These are phyloP conservation scores for Tenthredo mesomela DNA, from an alignment of 2,888 invertebrate species.

Conservation along the genomic window DNA sequence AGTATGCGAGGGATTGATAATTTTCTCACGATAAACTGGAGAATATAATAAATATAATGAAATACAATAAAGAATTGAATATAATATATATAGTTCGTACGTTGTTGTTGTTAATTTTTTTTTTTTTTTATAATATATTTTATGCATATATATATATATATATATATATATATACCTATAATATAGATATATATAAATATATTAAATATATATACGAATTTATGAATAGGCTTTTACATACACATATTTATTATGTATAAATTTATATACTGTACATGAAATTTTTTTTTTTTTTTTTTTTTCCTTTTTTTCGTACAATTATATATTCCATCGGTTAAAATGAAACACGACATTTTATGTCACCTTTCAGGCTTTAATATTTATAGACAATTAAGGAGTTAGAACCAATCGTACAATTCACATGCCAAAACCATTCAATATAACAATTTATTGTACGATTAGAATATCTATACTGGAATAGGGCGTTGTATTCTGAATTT, in stretches of 20 bases:
- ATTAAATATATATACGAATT: conserved; percentile 17
- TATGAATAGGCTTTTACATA: conserved; percentile 42
- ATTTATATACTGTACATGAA: conserved; percentile 35
- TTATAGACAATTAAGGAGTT: background rate
- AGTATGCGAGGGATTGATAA: background rate
- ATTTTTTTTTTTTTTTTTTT: background rate
- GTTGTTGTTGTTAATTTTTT: too few relatives aligned
- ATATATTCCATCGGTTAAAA: conserved; percentile 17
- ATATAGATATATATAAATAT: background rate
- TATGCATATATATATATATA: background rate
- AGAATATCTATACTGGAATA: conserved; percentile 19
- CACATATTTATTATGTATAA: conserved; percentile 33
- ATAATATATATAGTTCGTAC: background rate
- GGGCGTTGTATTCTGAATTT: conserved; percentile 15
- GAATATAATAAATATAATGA: background rate
- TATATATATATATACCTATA: too few relatives aligned
- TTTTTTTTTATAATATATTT: conserved; percentile 21
- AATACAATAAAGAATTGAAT: conserved; percentile 14
- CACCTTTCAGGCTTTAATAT: conserved; percentile 36
- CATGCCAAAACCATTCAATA: conserved; percentile 6
- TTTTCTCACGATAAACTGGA: background rate
- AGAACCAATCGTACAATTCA: conserved; percentile 12
- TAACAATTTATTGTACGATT: conserved; percentile 41
- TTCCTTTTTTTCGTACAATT: conserved; percentile 1
- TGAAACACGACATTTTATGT: conserved; percentile 47